A percentile compares a stretch with the other conserved stretches of the same genome.
phyloP scores from a whole-genome alignment of 2,888 invertebrate species.

The Netelia fuscicornis region DNA sequence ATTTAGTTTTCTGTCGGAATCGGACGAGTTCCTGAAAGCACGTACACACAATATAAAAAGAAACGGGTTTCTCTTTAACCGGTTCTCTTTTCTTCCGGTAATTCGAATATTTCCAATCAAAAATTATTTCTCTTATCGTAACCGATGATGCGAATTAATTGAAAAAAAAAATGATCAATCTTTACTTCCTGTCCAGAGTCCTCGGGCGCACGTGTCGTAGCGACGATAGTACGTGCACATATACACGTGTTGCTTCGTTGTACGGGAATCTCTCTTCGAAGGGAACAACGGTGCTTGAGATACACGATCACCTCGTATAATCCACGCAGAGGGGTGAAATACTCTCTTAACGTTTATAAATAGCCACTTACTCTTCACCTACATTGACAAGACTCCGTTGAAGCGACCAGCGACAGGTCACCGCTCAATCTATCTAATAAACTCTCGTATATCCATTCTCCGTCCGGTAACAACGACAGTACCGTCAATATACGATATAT shows the following conservation, averaged over 20 bases:
- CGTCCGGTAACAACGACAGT: background rate
- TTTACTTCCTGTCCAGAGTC: background rate
- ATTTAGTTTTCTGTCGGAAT: too few relatives aligned
- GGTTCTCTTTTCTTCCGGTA: too few relatives aligned
- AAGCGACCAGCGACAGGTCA: slow-evolving; percentile 85
- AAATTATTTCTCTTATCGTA: too few relatives aligned
- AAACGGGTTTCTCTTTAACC: too few relatives aligned
- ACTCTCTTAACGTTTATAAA: slow-evolving; percentile 80
- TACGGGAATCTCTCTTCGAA: slow-evolving; percentile 11
- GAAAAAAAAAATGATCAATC: too few relatives aligned
- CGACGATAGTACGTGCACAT: background rate
- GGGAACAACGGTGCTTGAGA: slow-evolving; percentile 45
- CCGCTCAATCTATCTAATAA: slow-evolving; percentile 82
- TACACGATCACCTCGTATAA: slow-evolving; percentile 55
- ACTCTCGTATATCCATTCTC: slow-evolving; percentile 60
- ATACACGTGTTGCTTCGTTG: slow-evolving; percentile 16
- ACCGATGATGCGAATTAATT: too few relatives aligned
- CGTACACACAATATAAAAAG: too few relatives aligned
- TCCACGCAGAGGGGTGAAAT: slow-evolving; percentile 66
- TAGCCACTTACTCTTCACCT: slow-evolving; percentile 83
- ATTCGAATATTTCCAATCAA: too few relatives aligned
- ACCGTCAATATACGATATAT: background rate
- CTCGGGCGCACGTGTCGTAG: slow-evolving; percentile 6
- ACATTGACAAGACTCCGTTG: slow-evolving; percentile 84
- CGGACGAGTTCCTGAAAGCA: too few relatives aligned